phyloP scores from a whole-genome alignment of 2,888 invertebrate species.

The Heliothis peltigera region DNA sequence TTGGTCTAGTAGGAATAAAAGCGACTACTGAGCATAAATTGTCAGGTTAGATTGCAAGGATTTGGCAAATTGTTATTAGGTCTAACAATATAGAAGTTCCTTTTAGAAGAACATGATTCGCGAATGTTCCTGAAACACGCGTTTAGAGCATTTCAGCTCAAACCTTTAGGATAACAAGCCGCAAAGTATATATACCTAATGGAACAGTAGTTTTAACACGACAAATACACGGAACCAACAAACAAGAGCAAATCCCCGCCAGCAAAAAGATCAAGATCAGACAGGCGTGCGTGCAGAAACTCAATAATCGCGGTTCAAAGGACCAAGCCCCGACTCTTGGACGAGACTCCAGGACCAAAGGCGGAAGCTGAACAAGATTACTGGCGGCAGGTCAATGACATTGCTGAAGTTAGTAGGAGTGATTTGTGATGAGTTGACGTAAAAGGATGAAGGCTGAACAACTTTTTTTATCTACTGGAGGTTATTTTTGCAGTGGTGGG shows the following conservation, averaged over 20 bases:
- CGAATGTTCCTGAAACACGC: too few relatives aligned
- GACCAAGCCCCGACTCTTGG: slow-evolving; percentile 15
- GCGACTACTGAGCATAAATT: too few relatives aligned
- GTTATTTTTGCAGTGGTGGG: too few relatives aligned
- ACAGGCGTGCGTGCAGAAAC: slow-evolving; percentile 24
- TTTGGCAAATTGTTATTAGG: too few relatives aligned
- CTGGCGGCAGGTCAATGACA: slow-evolving; percentile 1
- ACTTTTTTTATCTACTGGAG: not conserved
- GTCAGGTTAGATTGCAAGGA: too few relatives aligned
- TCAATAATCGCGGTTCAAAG: slow-evolving; percentile 28
- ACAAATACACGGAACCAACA: not conserved
- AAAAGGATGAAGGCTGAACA: not conserved
- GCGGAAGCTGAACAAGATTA: slow-evolving; percentile 10
- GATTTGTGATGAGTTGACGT: not conserved
- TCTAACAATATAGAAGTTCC: too few relatives aligned
- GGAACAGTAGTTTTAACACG: not conserved
- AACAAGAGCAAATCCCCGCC: not conserved
- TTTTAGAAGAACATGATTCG: too few relatives aligned
- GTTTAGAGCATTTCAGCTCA: too few relatives aligned
- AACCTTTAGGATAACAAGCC: not conserved
- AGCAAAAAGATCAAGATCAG: slow-evolving; percentile 2
- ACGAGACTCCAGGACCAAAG: slow-evolving; percentile 8
- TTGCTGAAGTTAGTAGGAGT: not conserved
- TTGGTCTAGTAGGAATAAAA: not conserved
- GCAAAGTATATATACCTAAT: not conserved